Conservation (phyloP, 2,797 vertebrate genomes). For the Chelidonichthys spinosus region DNA sequence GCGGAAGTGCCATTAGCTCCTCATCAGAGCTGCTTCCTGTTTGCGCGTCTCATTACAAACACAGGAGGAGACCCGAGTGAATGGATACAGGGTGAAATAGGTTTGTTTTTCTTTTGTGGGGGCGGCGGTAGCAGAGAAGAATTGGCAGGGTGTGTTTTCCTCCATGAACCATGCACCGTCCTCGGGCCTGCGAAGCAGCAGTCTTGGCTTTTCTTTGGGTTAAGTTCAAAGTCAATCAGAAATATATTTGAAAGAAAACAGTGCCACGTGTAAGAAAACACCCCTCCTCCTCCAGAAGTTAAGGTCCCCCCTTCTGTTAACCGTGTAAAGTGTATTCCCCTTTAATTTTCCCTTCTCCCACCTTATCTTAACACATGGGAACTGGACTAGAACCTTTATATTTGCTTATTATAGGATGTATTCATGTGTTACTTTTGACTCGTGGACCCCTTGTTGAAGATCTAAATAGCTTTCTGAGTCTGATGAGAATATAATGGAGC, state of each 20-base stretch:
- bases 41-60: neutral
- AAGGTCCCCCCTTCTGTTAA: no score
- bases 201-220: no score
- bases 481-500: neutral
- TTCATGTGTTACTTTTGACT: no score
- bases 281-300: neutral
- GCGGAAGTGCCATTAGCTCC: conserved; percentile 15
- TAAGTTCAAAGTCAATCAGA: no score
- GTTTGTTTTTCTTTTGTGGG: neutral
- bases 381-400: no score
- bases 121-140: neutral
- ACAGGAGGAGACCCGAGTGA: conserved; percentile 31
- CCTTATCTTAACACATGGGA: no score
- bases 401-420: no score
- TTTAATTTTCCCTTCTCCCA: neutral
- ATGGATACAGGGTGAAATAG: conserved; percentile 4
- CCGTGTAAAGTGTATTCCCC: no score
- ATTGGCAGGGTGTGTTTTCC: neutral
- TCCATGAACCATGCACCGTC: neutral
- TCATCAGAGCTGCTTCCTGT: conserved; percentile 47
- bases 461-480: no score
- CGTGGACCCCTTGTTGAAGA: no score
- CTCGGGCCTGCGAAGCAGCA: neutral
- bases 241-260: neutral
- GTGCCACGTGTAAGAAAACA: neutral